These are phyloP conservation scores for Babyrousa celebensis DNA, from an alignment of 2,797 vertebrate genomes.

Conservation along the genomic window DNA sequence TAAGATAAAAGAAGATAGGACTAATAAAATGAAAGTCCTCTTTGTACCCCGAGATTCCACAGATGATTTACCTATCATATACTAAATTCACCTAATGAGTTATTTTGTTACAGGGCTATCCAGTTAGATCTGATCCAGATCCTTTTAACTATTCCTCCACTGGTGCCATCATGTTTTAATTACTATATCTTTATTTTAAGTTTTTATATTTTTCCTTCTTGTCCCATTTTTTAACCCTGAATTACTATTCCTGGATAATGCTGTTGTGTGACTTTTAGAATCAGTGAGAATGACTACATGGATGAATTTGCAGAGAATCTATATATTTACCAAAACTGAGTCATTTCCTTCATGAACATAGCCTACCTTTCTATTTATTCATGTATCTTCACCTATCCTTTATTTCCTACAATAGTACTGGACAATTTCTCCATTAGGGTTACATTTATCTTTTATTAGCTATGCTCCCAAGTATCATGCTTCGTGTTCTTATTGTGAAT, in stretches of 20 bases:
- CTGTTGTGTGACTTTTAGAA: background rate
- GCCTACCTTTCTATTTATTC: background rate
- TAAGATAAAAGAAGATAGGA: background rate
- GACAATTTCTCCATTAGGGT: background rate
- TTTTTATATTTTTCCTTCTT: background rate
- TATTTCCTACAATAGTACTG: background rate
- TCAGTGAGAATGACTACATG: background rate
- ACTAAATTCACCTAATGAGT: background rate
- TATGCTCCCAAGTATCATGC: background rate
- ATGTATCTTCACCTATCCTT: background rate
- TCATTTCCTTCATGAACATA: background rate
- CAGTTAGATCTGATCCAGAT: background rate
- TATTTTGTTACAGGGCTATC: background rate
- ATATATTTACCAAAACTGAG: background rate
- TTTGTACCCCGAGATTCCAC: background rate
- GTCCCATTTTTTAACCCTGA: background rate
- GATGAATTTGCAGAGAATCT: constrained; percentile 8
- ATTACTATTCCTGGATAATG: background rate
- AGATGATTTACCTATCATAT: background rate
- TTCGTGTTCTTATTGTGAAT: background rate
- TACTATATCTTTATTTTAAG: background rate
- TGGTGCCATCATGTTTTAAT: background rate
- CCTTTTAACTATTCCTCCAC: background rate
- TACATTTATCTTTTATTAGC: constrained; percentile 20
- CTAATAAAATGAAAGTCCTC: background rate